Percentiles rank a stretch among this genome's conserved stretches.
These are phyloP conservation scores for Amphimallon solstitiale DNA, from an alignment of 2,888 invertebrate genomes.

Conservation along the genomic window DNA sequence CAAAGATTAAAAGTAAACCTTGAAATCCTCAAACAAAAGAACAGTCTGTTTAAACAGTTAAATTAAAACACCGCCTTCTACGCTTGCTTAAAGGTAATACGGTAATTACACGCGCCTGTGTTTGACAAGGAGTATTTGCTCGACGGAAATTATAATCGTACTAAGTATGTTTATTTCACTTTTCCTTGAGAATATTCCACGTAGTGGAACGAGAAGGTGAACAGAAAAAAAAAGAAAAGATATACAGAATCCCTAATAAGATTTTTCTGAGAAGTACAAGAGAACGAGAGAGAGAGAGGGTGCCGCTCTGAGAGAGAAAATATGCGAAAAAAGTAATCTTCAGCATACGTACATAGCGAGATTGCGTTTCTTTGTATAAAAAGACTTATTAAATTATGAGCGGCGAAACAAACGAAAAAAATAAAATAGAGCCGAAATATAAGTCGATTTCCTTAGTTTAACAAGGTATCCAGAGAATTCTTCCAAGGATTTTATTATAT, in stretches of 20 bases:
- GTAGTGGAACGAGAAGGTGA: neutral
- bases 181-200: constrained; percentile 18
- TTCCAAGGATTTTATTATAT: neutral
- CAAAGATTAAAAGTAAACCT: constrained; percentile 38
- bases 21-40: constrained; percentile 35
- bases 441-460: constrained; percentile 29
- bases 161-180: constrained; percentile 34
- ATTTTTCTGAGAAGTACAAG: neutral
- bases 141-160: constrained; percentile 35
- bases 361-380: constrained; percentile 32
- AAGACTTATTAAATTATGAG: constrained; percentile 30
- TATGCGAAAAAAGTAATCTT: constrained; percentile 26
- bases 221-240: constrained; percentile 4
- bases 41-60: constrained; percentile 38
- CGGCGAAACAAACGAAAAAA: constrained; percentile 24
- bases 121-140: constrained; percentile 33
- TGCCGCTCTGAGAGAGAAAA: neutral
- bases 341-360: constrained; percentile 21
- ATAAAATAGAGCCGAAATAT: constrained; percentile 15
- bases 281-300: neutral
- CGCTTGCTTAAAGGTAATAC: constrained; percentile 37
- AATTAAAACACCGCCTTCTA: constrained; percentile 38
- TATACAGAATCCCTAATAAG: constrained; percentile 27
- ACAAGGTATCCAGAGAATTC: constrained; percentile 10
- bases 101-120: constrained; percentile 36